Conservation (phyloP, 2,888 invertebrate genomes). For the Tortricodes alternella region DNA sequence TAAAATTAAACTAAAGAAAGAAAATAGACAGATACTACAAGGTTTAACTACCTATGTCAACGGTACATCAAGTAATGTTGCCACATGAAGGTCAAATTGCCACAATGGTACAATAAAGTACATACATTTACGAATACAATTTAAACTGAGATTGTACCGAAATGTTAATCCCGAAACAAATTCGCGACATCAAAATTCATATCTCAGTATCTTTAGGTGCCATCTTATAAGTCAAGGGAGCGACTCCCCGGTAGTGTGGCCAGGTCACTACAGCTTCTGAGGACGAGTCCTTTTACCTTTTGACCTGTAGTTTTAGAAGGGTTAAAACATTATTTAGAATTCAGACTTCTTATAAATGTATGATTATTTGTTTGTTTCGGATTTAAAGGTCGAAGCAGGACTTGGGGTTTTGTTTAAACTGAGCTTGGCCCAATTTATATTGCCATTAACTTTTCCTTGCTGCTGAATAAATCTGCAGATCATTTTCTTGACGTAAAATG, state of each 20-base stretch:
- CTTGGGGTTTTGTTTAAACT: too few species aligned
- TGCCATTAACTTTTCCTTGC: too few species aligned
- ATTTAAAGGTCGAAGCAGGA: too few species aligned
- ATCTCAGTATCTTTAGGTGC: constrained; percentile 46
- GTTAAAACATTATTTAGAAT: too few species aligned
- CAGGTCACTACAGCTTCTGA: background rate
- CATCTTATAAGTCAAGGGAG: constrained; percentile 38
- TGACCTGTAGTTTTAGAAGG: background rate
- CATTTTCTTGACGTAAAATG: too few species aligned
- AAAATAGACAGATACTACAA: too few species aligned
- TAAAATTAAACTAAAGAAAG: too few species aligned
- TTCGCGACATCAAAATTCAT: constrained; percentile 52
- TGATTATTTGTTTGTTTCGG: too few species aligned
- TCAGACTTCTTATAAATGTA: too few species aligned
- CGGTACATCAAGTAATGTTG: background rate
- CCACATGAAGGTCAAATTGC: background rate
- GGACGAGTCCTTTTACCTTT: background rate
- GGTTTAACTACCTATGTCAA: too few species aligned
- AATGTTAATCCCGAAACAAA: constrained; percentile 41
- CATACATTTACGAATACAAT: constrained; percentile 13
- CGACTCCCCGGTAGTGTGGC: constrained; percentile 21
- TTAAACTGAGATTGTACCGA: constrained; percentile 25
- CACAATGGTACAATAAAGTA: background rate
- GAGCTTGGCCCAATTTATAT: too few species aligned
- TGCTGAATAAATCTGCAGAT: too few species aligned